A percentile compares a stretch with the other conserved stretches of the same genome.
These are phyloP conservation scores for Morone saxatilis DNA, from an alignment of 2,113 vertebrate genomes.

Conservation along the genomic window DNA sequence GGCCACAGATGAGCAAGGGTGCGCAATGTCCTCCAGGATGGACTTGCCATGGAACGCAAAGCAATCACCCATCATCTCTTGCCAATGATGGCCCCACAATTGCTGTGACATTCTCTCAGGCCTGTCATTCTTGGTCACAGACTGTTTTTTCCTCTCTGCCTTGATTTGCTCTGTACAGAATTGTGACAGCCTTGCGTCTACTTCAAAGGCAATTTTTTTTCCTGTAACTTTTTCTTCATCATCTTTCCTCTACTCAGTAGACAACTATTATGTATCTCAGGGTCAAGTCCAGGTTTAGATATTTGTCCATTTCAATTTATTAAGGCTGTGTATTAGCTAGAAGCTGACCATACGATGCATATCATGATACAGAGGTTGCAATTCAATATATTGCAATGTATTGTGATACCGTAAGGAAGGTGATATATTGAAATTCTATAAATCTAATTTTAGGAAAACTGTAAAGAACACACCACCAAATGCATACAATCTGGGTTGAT, in stretches of 20 bases:
- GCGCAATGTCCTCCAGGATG: slow-evolving; percentile 91
- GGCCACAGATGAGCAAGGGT: slow-evolving; percentile 97
- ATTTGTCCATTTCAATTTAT: slow-evolving; percentile 34
- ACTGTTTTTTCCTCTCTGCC: slow-evolving; percentile 85
- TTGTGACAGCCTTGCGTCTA: slow-evolving; percentile 86
- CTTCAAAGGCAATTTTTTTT: slow-evolving; percentile 61
- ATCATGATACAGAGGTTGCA: no score
- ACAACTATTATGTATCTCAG: slow-evolving; percentile 16
- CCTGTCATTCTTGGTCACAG: slow-evolving; percentile 94
- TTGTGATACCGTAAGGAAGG: no score
- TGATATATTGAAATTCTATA: no score
- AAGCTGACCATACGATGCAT: no score
- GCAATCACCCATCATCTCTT: slow-evolving; percentile 98
- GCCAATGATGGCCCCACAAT: slow-evolving; percentile 99
- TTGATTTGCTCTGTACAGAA: slow-evolving; percentile 88
- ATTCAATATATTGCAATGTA: no score
- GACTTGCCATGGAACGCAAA: slow-evolving; percentile 95
- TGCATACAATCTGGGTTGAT: no score
- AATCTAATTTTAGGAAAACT: no score
- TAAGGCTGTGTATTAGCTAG: no score
- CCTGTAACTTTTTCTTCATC: slow-evolving; percentile 50
- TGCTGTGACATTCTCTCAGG: slow-evolving; percentile 99
- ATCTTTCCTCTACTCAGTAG: slow-evolving; percentile 33
- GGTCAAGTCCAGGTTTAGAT: slow-evolving; percentile 22
- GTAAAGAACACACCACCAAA: no score